Evolutionary conservation across 2,797 vertebrate species (phyloP).

Genomic region (Melanotaenia parkinsoni): DNA sequence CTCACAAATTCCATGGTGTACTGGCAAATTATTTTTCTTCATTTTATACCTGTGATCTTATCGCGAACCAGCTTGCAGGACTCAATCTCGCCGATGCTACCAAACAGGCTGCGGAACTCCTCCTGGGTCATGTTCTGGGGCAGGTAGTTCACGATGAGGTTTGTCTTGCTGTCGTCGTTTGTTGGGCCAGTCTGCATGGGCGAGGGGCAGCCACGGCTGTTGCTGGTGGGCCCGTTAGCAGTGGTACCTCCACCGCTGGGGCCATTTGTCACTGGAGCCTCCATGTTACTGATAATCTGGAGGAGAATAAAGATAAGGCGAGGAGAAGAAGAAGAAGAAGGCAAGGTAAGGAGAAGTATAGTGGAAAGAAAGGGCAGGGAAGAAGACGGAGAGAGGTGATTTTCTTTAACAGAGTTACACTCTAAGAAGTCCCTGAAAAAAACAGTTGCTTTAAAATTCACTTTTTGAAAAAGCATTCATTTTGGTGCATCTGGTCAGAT

Average conservation of each 20-base stretch:
- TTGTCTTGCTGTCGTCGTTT: slow-evolving; percentile 99
- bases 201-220: slow-evolving; percentile 98
- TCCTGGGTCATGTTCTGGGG: slow-evolving; percentile 99
- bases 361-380: slow-evolving; percentile 7
- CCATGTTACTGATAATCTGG: slow-evolving; percentile 99
- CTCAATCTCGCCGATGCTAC: slow-evolving; percentile 99
- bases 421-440: background rate
- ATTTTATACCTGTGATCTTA: slow-evolving; percentile 96
- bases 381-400: slow-evolving; percentile 6
- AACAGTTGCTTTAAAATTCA: slow-evolving; percentile 17
- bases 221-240: slow-evolving; percentile 96
- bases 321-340: background rate
- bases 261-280: slow-evolving; percentile 99
- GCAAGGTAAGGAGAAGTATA: slow-evolving; percentile 6
- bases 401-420: slow-evolving; percentile 21
- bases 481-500: slow-evolving; percentile 9
- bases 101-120: slow-evolving; percentile 99
- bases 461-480: slow-evolving; percentile 17
- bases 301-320: slow-evolving; percentile 30
- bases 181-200: slow-evolving; percentile 97
- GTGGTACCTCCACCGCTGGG: slow-evolving; percentile 91
- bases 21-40: background rate
- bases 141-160: slow-evolving; percentile 99
- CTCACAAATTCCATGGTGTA: background rate
- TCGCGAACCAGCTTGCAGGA: slow-evolving; percentile 99